Evolutionary conservation across 2,797 vertebrate species (phyloP).

Genomic region (Kryptolebias ocellatus): DNA sequence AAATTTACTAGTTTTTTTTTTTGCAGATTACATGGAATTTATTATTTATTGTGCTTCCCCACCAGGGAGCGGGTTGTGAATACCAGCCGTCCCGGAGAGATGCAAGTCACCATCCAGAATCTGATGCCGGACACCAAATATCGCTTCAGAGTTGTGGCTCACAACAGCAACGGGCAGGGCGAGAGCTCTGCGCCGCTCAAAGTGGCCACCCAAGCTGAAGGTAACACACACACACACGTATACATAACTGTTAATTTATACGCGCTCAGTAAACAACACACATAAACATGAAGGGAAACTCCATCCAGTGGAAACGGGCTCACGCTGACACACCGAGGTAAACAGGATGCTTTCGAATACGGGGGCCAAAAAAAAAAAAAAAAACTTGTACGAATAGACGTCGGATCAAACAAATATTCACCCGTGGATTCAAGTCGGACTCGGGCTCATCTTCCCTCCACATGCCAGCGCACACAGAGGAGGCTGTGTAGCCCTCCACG

Average conservation of each 20-base stretch:
- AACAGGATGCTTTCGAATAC: slow-evolving; percentile 59
- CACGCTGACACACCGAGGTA: slow-evolving; percentile 42
- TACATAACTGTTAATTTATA: slow-evolving; percentile 14
- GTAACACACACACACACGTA: slow-evolving; percentile 70
- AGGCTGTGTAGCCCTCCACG: slow-evolving; percentile 37
- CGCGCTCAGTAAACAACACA: slow-evolving; percentile 47
- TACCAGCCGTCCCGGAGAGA: slow-evolving; percentile 91
- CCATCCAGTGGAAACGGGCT: slow-evolving; percentile 40
- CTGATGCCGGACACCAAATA: slow-evolving; percentile 96
- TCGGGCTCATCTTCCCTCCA: neutral
- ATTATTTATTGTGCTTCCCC: slow-evolving; percentile 17
- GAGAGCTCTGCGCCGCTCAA: slow-evolving; percentile 89
- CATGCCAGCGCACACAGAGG: slow-evolving; percentile 36
- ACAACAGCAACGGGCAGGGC: slow-evolving; percentile 90
- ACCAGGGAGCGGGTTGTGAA: slow-evolving; percentile 93
- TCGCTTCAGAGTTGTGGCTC: slow-evolving; percentile 90
- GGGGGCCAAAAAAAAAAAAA: neutral
- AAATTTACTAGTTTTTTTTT: neutral
- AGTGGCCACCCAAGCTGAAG: slow-evolving; percentile 96
- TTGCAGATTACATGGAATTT: neutral
- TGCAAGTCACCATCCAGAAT: slow-evolving; percentile 94
- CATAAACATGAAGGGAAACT: slow-evolving; percentile 43
- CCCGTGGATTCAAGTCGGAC: slow-evolving; percentile 49
- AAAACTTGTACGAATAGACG: slow-evolving; percentile 59
- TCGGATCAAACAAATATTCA: slow-evolving; percentile 57